Evolutionary conservation across 2,113 vertebrate species (phyloP).

Genomic region (Lipophrys pholis): DNA sequence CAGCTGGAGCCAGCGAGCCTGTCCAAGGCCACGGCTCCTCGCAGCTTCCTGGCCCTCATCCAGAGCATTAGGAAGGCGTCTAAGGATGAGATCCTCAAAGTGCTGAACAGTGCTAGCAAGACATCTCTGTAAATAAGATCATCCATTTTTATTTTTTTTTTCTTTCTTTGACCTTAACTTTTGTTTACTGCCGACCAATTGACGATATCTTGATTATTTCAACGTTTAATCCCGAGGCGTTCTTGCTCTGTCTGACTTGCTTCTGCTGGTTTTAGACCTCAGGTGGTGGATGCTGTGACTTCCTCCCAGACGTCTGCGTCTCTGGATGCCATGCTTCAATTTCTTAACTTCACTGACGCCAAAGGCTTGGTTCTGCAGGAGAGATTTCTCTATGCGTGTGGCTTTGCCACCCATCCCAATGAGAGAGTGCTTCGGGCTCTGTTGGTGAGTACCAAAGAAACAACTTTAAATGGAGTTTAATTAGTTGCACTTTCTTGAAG

Average conservation of each 20-base stretch:
- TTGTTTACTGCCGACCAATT: background rate
- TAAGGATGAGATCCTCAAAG: slow-evolving; percentile 90
- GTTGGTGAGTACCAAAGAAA: slow-evolving; percentile 83
- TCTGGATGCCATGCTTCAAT: slow-evolving; percentile 89
- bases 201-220: background rate
- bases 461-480: background rate
- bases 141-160: slow-evolving; percentile 16
- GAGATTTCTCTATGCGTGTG: slow-evolving; percentile 95
- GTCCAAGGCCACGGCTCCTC: slow-evolving; percentile 86
- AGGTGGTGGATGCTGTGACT: slow-evolving; percentile 93
- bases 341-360: slow-evolving; percentile 92
- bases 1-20: slow-evolving; percentile 89
- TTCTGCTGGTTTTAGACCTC: slow-evolving; percentile 84
- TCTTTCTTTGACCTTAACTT: slow-evolving; percentile 4
- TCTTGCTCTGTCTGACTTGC: slow-evolving; percentile 2
- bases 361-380: slow-evolving; percentile 89
- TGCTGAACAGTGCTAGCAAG: slow-evolving; percentile 89
- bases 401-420: slow-evolving; percentile 92
- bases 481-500: background rate
- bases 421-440: slow-evolving; percentile 89
- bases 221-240: background rate
- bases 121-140: slow-evolving; percentile 87
- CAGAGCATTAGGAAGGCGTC: slow-evolving; percentile 89
- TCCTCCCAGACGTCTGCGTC: slow-evolving; percentile 92
- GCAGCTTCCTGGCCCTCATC: slow-evolving; percentile 91